These are phyloP conservation scores for Synanthedon formicaeformis DNA, from an alignment of 2,888 invertebrate species.

Conservation along the genomic window DNA sequence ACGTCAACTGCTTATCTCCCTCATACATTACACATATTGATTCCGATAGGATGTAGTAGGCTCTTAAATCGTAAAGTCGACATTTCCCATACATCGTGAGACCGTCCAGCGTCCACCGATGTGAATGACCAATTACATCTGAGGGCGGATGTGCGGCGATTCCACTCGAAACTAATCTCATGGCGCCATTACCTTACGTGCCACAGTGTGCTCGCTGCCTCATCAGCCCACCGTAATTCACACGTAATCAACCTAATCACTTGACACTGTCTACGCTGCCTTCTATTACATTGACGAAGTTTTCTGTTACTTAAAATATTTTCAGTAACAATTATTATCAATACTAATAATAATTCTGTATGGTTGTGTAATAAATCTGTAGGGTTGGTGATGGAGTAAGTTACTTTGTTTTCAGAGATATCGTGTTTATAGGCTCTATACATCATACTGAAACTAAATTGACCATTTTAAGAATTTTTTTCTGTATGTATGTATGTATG, in stretches of 20 bases:
- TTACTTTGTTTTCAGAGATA: too few relatives aligned
- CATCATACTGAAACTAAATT: too few relatives aligned
- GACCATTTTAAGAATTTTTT: too few relatives aligned
- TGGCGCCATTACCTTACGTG: slow-evolving; percentile 37
- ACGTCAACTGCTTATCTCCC: too few relatives aligned
- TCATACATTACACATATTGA: too few relatives aligned
- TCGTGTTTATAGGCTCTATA: too few relatives aligned
- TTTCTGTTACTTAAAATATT: neutral
- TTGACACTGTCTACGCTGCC: slow-evolving; percentile 22
- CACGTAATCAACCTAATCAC: slow-evolving; percentile 40
- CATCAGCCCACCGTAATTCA: slow-evolving; percentile 35
- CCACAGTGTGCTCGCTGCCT: slow-evolving; percentile 17
- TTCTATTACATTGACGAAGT: slow-evolving; percentile 11
- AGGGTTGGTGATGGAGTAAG: too few relatives aligned
- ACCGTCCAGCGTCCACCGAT: slow-evolving; percentile 24
- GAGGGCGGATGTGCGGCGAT: slow-evolving; percentile 42
- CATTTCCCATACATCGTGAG: slow-evolving; percentile 37
- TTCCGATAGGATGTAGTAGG: neutral
- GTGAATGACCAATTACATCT: slow-evolving; percentile 46
- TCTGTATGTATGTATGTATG: too few relatives aligned
- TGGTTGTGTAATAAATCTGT: too few relatives aligned
- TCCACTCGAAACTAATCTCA: slow-evolving; percentile 46
- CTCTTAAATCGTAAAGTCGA: slow-evolving; percentile 10
- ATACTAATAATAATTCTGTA: too few relatives aligned
- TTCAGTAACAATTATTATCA: too few relatives aligned